A percentile compares a stretch with the other conserved stretches of the same genome.
Evolutionary conservation across 2,888 invertebrate genomes (phyloP).

Genomic region (Chaetoderma sp.): DNA sequence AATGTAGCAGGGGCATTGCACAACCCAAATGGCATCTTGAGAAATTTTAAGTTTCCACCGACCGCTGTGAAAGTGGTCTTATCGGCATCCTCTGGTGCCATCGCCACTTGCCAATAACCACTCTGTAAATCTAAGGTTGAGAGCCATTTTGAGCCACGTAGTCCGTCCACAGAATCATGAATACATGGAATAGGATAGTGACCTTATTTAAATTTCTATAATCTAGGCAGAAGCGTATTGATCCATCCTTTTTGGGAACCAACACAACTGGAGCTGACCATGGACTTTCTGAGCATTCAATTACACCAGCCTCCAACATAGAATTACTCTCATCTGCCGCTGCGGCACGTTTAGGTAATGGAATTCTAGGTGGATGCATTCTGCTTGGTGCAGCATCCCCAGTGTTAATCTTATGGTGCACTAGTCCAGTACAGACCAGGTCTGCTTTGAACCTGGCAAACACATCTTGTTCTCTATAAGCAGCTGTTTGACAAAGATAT

Average conservation of each 20-base stretch:
- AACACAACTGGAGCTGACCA: neutral
- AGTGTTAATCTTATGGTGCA: slow-evolving; percentile 21
- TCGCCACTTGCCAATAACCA: slow-evolving; percentile 42
- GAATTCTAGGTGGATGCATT: slow-evolving; percentile 15
- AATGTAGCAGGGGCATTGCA: slow-evolving; percentile 28
- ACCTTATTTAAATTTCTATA: slow-evolving; percentile 10
- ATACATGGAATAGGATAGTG: slow-evolving; percentile 24
- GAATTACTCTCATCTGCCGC: slow-evolving; percentile 7
- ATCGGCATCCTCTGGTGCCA: slow-evolving; percentile 25
- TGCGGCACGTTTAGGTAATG: slow-evolving; percentile 6
- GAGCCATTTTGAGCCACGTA: slow-evolving; percentile 17
- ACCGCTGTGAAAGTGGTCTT: slow-evolving; percentile 42
- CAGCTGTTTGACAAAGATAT: too few relatives aligned
- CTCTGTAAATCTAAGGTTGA: slow-evolving; percentile 19
- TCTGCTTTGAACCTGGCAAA: slow-evolving; percentile 14
- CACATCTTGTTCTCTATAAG: slow-evolving; percentile 1
- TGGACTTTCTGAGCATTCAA: slow-evolving; percentile 5
- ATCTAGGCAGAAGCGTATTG: slow-evolving; percentile 10
- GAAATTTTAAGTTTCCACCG: slow-evolving; percentile 31
- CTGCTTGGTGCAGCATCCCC: slow-evolving; percentile 13
- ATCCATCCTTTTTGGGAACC: neutral
- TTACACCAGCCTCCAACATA: slow-evolving; percentile 19
- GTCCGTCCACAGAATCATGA: slow-evolving; percentile 18
- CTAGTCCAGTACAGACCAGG: slow-evolving; percentile 12
- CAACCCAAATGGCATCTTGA: slow-evolving; percentile 30